Percentiles rank a stretch among this genome's conserved stretches.
Evolutionary conservation across 2,113 vertebrate species (phyloP).

Genomic region (Alaudala cheleensis): DNA sequence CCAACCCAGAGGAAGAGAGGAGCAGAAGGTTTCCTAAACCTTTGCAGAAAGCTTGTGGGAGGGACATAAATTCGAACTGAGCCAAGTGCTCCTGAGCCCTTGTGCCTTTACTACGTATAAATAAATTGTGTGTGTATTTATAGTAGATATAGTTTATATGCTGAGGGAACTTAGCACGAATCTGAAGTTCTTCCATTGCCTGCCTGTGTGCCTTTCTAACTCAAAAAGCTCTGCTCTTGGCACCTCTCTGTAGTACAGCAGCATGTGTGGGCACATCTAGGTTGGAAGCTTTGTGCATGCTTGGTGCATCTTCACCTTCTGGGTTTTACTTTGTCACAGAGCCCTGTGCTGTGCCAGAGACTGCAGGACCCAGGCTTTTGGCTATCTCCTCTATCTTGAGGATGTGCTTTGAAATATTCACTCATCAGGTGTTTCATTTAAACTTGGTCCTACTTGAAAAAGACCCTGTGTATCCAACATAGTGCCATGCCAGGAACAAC

Average conservation of each 20-base stretch:
- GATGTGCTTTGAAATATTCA: neutral
- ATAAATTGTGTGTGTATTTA: neutral
- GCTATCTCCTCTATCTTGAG: neutral
- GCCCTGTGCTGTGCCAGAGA: neutral
- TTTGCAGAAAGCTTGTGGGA: neutral
- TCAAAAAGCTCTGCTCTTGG: constrained; percentile 15
- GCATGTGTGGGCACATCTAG: constrained; percentile 6
- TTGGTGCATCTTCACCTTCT: neutral
- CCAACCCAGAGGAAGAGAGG: neutral
- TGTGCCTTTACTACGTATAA: neutral
- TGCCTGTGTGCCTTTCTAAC: neutral
- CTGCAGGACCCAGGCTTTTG: neutral
- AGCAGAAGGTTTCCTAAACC: neutral
- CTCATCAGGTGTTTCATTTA: constrained; percentile 37
- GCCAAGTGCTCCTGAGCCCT: neutral
- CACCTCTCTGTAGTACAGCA: neutral
- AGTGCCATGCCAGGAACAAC: constrained; percentile 22
- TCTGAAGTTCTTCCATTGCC: neutral
- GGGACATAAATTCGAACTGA: neutral
- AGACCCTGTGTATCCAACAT: neutral
- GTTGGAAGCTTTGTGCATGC: neutral
- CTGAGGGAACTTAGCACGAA: neutral
- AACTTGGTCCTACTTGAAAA: constrained; percentile 25
- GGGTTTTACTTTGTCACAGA: neutral
- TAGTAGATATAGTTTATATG: neutral